phyloP scores from a whole-genome alignment of 2,888 invertebrate species.

The Melipona beecheii region DNA sequence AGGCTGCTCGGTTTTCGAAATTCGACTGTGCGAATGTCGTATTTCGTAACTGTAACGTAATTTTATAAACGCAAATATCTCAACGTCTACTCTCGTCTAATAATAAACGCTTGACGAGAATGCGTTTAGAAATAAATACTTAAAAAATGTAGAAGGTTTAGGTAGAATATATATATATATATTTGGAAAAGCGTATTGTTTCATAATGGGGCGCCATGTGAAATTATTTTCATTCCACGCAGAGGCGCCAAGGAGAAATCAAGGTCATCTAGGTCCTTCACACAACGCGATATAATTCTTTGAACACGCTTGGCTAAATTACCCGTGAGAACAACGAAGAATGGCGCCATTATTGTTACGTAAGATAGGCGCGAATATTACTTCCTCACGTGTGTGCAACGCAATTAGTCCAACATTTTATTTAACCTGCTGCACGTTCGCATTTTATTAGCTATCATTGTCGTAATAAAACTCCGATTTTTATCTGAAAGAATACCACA shows the following conservation, averaged over 20 bases:
- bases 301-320: constrained; percentile 6
- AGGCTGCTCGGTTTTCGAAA: neutral
- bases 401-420: neutral
- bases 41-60: no score
- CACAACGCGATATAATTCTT: constrained; percentile 16
- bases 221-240: neutral
- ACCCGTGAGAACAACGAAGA: constrained; percentile 3
- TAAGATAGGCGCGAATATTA: constrained; percentile 11
- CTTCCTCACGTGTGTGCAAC: neutral
- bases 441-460: neutral
- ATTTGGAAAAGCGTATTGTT: neutral
- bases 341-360: constrained; percentile 16
- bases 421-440: neutral
- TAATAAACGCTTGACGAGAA: no score
- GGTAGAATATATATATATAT: no score
- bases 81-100: no score
- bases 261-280: constrained; percentile 20
- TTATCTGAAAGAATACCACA: neutral
- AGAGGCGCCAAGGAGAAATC: constrained; percentile 10
- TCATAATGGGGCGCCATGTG: neutral
- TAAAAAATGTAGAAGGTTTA: no score
- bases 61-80: no score
- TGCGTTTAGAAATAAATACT: no score
- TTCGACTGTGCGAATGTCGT: neutral
- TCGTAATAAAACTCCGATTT: neutral